phyloP scores from a whole-genome alignment of 2,797 vertebrate species.

The Sebastes trivittatus region DNA sequence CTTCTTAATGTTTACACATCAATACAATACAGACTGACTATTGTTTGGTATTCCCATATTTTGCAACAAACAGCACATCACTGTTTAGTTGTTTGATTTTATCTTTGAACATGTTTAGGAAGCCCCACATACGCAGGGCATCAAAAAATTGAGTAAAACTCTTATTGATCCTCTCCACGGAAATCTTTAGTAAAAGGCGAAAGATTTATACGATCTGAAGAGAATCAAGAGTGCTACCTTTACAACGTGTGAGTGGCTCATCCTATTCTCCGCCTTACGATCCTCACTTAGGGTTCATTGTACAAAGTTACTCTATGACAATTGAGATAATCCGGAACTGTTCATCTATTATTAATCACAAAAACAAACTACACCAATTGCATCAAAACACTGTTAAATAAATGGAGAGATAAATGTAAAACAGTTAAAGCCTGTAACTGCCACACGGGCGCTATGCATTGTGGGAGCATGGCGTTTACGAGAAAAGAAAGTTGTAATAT shows the following conservation, averaged over 20 bases:
- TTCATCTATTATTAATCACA: too few species aligned
- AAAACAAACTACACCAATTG: too few species aligned
- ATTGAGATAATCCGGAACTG: too few species aligned
- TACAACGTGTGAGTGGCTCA: fast-evolving
- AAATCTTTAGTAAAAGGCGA: slow-evolving; percentile 71
- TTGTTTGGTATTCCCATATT: fast-evolving
- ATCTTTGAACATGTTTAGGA: not conserved
- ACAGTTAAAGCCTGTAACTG: fast-evolving
- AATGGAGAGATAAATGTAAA: too few species aligned
- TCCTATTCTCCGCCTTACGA: fast-evolving
- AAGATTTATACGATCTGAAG: slow-evolving; percentile 65
- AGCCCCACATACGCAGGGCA: not conserved
- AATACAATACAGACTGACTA: fast-evolving
- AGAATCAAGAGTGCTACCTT: slow-evolving; percentile 46
- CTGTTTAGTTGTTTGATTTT: fast-evolving
- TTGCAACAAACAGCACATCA: fast-evolving
- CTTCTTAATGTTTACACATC: fast-evolving
- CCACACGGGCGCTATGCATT: not conserved
- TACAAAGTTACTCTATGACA: fast-evolving
- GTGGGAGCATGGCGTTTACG: not conserved
- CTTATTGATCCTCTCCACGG: slow-evolving; percentile 53
- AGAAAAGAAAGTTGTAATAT: too few species aligned
- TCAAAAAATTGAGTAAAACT: slow-evolving; percentile 46
- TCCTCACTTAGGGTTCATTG: not conserved
- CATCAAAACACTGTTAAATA: too few species aligned